phyloP scores from a whole-genome alignment of 2,888 invertebrate species.

The Apamea crenata region DNA sequence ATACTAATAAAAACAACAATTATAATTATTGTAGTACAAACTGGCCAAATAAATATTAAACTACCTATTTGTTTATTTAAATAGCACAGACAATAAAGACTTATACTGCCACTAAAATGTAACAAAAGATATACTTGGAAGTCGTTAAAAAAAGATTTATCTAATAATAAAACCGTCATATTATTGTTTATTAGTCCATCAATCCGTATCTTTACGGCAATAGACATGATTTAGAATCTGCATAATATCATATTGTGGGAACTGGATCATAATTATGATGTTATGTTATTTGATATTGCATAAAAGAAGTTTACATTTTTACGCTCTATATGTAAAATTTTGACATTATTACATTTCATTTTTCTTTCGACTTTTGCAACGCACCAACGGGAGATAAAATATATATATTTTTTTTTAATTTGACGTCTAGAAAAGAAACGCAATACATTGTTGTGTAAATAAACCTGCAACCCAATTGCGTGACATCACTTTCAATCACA shows the following conservation, averaged over 20 bases:
- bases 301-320: background rate
- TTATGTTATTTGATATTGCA: slow-evolving; percentile 7
- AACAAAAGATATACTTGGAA: slow-evolving; percentile 3
- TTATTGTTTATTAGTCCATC: slow-evolving; percentile 43
- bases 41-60: background rate
- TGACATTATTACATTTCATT: background rate
- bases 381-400: background rate
- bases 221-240: slow-evolving; percentile 5
- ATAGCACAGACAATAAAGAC: background rate
- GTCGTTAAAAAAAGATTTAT: slow-evolving; percentile 1
- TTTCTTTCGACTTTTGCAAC: background rate
- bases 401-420: background rate
- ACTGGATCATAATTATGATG: background rate
- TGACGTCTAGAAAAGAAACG: background rate
- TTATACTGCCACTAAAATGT: slow-evolving; percentile 17
- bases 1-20: background rate
- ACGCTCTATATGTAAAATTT: slow-evolving; percentile 10
- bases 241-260: background rate
- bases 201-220: slow-evolving; percentile 33
- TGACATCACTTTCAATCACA: too few relatives aligned
- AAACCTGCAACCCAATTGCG: too few relatives aligned
- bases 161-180: slow-evolving; percentile 26
- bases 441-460: background rate
- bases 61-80: background rate
- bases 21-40: background rate